Base-by-base conservation (phyloP, 2,888 invertebrate genomes). In the Dyspetes luteomarginatus region DNA sequence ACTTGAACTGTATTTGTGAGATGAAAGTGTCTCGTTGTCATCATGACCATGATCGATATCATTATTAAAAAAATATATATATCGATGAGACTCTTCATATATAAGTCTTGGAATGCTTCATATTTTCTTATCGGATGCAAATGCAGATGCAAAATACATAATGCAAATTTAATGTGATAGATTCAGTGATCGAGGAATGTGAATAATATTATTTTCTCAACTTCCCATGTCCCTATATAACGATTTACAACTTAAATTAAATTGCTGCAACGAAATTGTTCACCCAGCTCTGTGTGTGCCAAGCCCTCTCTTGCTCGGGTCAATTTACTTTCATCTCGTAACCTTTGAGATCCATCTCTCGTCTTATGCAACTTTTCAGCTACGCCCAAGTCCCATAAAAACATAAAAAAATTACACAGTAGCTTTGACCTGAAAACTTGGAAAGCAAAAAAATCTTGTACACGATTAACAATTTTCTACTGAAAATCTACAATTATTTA, bases 291-390 rank as follows among this genome's bases (percentile, higher is more conserved):
- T 28, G 17, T 30, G 62, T 65, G 24, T 56, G 67, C 72, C 77
- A 58, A 77, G 77, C 73, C 68, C 77, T 65, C 48, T 77, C 68
- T 45, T 62, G 62, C 28, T 41, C 76, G 64, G 85, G 82, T 87
- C 88, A 82, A 79, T 84, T 85, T 80, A 90, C 90, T 90, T 90
- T 90, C 90, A 89, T 88, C 87, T 82, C 74, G 80, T 86, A 88
- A 89, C 88, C 89, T 89, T 90, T 88, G 85, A 82, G 81, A 78
- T 84, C 83, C 80, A 71, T 82, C 68, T 68, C 50, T 28, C 28
- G 28, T 85, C 30, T 74, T 81, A 84, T 84, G 86, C 86, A 86
- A 87, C 73, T 19, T 58, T 41, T 12, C 64, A 62, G 58, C 48
- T 43, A 64, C 79, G 64, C 71, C 74, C 76, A 64, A 60, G 22